Percentiles rank a stretch among this genome's conserved stretches.
Evolutionary conservation across 1,140 invertebrate genomes (phyloP).

Genomic region (Anastrepha ludens): DNA sequence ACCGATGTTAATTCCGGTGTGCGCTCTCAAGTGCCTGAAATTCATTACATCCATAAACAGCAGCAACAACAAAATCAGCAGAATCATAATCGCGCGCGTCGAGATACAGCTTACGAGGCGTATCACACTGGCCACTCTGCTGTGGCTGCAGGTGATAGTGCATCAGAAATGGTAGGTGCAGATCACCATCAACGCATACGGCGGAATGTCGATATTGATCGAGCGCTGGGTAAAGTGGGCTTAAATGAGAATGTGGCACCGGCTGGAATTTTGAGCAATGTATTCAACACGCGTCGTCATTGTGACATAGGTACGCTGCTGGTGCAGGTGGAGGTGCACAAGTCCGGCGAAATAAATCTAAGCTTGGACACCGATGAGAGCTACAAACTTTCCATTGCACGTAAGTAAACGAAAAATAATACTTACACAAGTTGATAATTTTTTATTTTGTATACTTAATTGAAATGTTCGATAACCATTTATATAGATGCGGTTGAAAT

Average conservation of each 20-base stretch:
- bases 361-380: conserved; percentile 84
- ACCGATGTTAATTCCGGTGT: background rate
- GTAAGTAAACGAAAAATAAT: conserved; percentile 64
- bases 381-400: conserved; percentile 79
- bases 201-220: conserved; percentile 45
- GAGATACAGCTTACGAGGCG: background rate
- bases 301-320: conserved; percentile 75
- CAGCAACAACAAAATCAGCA: conserved; percentile 12
- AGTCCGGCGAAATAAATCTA: conserved; percentile 76
- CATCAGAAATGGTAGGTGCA: background rate
- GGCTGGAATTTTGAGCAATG: conserved; percentile 60
- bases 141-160: background rate
- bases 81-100: background rate
- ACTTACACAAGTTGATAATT: too few species aligned
- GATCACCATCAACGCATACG: conserved; percentile 23
- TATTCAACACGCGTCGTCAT: conserved; percentile 61
- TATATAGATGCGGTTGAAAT: too few species aligned
- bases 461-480: too few species aligned
- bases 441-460: too few species aligned
- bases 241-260: conserved; percentile 55
- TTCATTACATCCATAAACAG: too few species aligned
- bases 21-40: background rate
- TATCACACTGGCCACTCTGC: background rate
- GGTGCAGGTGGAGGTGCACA: conserved; percentile 76
- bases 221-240: background rate